These are phyloP conservation scores for Florisuga fusca DNA, from an alignment of 2,797 vertebrate genomes.

Conservation along the genomic window DNA sequence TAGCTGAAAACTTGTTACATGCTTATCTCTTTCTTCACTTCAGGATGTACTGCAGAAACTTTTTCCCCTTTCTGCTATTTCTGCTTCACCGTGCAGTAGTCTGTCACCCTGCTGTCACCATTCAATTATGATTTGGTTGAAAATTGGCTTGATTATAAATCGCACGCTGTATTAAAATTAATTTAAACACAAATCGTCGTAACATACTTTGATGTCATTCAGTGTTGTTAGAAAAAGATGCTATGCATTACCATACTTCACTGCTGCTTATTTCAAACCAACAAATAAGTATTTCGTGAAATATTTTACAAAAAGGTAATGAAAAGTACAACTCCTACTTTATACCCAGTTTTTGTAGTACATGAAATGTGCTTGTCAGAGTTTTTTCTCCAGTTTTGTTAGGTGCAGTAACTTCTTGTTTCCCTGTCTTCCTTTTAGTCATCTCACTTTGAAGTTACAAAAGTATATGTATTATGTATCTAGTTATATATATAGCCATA, in stretches of 20 bases:
- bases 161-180: conserved; percentile 32
- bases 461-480: neutral
- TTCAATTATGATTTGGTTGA: conserved; percentile 45
- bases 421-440: neutral
- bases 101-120: neutral
- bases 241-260: neutral
- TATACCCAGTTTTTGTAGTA: neutral
- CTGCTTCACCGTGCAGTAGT: neutral
- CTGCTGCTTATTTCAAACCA: conserved; percentile 6
- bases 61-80: neutral
- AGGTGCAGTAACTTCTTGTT: neutral
- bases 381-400: neutral
- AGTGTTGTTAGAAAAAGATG: neutral
- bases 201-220: conserved; percentile 11
- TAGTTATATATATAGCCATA: neutral
- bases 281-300: neutral
- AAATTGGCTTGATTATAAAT: conserved; percentile 53
- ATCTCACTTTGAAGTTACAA: neutral
- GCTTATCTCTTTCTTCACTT: neutral
- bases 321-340: neutral
- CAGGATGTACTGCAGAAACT: neutral
- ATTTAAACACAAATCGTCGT: conserved; percentile 30
- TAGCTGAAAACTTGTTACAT: neutral
- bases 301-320: neutral
- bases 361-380: neutral